Conservation (phyloP, 2,797 vertebrate species). For the Choloepus didactylus region DNA sequence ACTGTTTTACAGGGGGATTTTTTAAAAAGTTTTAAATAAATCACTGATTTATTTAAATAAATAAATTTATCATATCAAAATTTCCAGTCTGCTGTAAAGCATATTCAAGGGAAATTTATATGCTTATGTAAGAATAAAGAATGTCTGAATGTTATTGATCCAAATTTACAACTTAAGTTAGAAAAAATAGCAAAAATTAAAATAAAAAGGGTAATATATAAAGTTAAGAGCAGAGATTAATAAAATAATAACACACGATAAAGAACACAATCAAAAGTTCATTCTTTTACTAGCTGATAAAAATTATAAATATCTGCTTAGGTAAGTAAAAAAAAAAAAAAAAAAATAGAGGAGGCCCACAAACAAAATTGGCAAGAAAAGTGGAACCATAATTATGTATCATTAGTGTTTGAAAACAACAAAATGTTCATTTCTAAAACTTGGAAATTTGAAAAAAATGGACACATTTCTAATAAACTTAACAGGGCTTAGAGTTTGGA, state of each 20-base stretch:
- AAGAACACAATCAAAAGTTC: slow-evolving; percentile 11
- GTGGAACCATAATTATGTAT: neutral
- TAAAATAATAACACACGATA: neutral
- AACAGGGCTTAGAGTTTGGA: neutral
- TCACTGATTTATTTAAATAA: neutral
- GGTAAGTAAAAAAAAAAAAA: neutral
- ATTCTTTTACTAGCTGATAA: neutral
- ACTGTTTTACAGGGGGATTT: neutral
- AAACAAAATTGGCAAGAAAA: neutral
- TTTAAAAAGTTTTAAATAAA: neutral
- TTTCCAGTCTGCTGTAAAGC: neutral
- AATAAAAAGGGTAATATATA: neutral
- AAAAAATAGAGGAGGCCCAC: neutral
- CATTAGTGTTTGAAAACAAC: slow-evolving; percentile 21
- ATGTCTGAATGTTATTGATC: neutral
- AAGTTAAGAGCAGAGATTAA: neutral
- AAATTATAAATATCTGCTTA: neutral
- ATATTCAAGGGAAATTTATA: neutral
- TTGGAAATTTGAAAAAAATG: neutral
- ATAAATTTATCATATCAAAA: neutral
- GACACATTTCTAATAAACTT: neutral
- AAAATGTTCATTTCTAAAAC: neutral
- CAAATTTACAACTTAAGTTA: neutral
- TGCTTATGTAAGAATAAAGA: neutral
- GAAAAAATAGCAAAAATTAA: neutral